A percentile compares a stretch with the other conserved stretches of the same genome.
Conservation (phyloP, 1,140 invertebrate species). For the Hypothenemus hampei region DNA sequence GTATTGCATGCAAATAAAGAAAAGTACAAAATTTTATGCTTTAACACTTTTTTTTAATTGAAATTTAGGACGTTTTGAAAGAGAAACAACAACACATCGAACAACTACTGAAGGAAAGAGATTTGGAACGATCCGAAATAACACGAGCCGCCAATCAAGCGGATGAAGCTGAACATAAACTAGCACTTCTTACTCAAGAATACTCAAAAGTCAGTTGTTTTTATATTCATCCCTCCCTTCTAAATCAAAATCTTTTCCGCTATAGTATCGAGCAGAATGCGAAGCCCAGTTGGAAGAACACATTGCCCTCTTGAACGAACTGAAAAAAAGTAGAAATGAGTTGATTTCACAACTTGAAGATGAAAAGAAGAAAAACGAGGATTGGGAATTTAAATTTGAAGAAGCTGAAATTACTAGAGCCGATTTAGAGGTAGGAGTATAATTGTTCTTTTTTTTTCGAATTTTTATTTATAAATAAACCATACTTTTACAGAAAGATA, state of each 20-base stretch:
- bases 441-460: neutral
- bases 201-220: conserved; percentile 50
- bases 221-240: neutral
- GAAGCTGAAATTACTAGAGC: conserved; percentile 77
- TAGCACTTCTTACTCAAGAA: conserved; percentile 49
- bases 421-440: conserved; percentile 67
- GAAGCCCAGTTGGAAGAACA: conserved; percentile 49
- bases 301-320: conserved; percentile 45
- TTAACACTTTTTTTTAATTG: neutral
- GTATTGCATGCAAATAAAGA: too few relatives aligned
- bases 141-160: conserved; percentile 65
- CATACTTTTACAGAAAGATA: conserved; percentile 46
- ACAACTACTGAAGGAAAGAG: conserved; percentile 80
- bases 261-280: conserved; percentile 53
- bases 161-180: conserved; percentile 60
- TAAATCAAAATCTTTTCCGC: neutral
- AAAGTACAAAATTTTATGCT: neutral
- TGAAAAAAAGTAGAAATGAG: conserved; percentile 62
- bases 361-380: conserved; percentile 83
- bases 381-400: conserved; percentile 86
- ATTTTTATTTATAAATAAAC: too few relatives aligned
- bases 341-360: conserved; percentile 72
- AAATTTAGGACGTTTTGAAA: conserved; percentile 72
- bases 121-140: conserved; percentile 81
- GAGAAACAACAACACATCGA: conserved; percentile 93